These are phyloP conservation scores for Corythaeola cristata DNA, from an alignment of 2,113 vertebrate genomes.

Conservation along the genomic window DNA sequence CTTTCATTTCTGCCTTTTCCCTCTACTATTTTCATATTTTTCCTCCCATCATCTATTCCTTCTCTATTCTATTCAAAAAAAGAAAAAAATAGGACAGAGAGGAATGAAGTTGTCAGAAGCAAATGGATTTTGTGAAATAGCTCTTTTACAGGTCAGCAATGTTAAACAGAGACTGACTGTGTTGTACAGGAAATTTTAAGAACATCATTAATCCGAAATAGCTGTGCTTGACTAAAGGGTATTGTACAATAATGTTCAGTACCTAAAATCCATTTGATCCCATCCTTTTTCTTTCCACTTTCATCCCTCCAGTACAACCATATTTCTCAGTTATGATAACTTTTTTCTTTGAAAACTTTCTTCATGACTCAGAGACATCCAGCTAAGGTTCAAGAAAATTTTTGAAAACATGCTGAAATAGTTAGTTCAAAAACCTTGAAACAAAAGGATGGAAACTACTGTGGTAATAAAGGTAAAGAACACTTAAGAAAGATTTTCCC, in stretches of 20 bases:
- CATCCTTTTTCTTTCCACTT: constrained; percentile 16
- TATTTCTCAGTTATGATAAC: neutral
- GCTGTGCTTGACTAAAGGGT: constrained; percentile 7
- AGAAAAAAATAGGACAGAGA: neutral
- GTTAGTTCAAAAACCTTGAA: neutral
- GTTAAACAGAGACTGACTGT: constrained; percentile 41
- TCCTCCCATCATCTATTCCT: neutral
- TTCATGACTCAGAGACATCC: neutral
- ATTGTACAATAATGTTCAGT: constrained; percentile 9
- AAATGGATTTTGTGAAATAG: constrained; percentile 57
- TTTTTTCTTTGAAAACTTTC: neutral
- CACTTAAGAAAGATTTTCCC: neutral
- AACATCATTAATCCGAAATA: constrained; percentile 19
- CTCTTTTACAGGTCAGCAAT: constrained; percentile 53
- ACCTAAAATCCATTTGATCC: neutral
- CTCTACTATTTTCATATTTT: neutral
- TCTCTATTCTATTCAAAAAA: neutral
- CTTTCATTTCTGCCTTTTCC: neutral
- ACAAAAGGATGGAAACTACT: neutral
- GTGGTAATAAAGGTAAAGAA: neutral
- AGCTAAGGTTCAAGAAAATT: neutral
- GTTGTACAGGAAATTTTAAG: constrained; percentile 21
- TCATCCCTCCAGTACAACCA: neutral
- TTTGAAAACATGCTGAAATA: neutral
- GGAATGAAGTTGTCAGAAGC: constrained; percentile 17